These are phyloP conservation scores for Amorpha juglandis DNA, from an alignment of 2,888 invertebrate species.

Conservation along the genomic window DNA sequence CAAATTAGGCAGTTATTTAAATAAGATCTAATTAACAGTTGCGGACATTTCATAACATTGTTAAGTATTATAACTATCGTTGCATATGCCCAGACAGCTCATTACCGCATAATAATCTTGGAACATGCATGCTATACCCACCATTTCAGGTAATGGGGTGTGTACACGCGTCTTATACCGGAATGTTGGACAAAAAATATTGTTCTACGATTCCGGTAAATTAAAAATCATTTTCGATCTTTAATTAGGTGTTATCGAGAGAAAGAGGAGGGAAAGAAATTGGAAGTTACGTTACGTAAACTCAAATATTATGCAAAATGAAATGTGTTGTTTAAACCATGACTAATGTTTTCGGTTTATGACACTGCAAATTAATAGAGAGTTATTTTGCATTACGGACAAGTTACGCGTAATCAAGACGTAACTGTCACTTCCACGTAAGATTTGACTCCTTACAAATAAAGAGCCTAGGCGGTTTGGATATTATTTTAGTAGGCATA, in stretches of 20 bases:
- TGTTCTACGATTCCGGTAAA: not conserved
- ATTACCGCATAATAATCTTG: conserved; percentile 21
- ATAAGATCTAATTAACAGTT: conserved; percentile 1
- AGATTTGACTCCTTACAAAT: not conserved
- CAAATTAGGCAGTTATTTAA: conserved; percentile 10
- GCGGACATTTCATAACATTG: not conserved
- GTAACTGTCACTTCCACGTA: not conserved
- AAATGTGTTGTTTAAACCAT: conserved; percentile 9
- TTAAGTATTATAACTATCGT: conserved; percentile 6
- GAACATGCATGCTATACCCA: conserved; percentile 2
- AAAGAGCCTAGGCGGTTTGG: not conserved
- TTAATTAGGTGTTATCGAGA: too few relatives aligned
- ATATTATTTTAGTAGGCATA: too few relatives aligned
- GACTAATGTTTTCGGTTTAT: conserved; percentile 7
- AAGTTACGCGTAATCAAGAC: not conserved
- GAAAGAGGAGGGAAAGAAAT: not conserved
- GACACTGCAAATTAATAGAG: conserved; percentile 10
- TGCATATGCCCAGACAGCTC: conserved; percentile 9
- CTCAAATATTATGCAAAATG: not conserved
- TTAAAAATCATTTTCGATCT: too few relatives aligned
- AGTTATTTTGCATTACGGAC: not conserved
- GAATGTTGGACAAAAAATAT: not conserved
- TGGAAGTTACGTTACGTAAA: not conserved
- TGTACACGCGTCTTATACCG: not conserved
- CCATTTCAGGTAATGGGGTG: not conserved